Evolutionary conservation across 1,140 invertebrate genomes (phyloP).

Genomic region (Melipona quadrifasciata): DNA sequence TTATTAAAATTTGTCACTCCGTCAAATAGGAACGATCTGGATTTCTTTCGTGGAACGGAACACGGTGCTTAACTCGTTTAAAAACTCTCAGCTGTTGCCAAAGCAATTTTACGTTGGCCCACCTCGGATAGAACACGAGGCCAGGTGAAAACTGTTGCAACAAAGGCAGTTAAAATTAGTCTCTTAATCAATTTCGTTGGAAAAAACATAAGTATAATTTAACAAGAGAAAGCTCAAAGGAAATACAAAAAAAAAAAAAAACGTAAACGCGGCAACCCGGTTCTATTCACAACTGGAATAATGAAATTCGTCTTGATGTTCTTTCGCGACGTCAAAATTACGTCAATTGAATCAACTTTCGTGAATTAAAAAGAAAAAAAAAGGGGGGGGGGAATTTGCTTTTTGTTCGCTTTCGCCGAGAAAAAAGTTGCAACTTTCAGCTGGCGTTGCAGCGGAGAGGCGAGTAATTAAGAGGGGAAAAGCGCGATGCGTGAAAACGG

Average conservation of each 20-base stretch:
- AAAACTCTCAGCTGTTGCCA: background rate
- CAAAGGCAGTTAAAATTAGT: background rate
- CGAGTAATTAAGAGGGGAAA: background rate
- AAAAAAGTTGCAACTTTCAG: background rate
- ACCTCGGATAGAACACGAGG: no score
- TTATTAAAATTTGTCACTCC: background rate
- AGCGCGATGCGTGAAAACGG: background rate
- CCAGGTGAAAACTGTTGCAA: background rate
- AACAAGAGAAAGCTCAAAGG: background rate
- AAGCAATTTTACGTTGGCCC: background rate
- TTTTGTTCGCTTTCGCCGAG: background rate
- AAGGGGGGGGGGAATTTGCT: background rate
- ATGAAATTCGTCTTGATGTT: background rate
- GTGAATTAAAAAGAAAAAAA: background rate
- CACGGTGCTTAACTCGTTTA: background rate
- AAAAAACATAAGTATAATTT: background rate
- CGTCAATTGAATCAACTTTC: background rate
- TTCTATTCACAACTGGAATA: background rate
- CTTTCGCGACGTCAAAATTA: background rate
- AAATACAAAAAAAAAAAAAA: background rate
- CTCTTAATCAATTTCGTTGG: background rate
- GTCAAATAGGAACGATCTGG: background rate
- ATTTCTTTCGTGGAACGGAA: background rate
- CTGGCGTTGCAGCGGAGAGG: background rate
- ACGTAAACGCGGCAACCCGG: background rate